Evolutionary conservation across 2,797 vertebrate species (phyloP).

Genomic region (Microcaecilia unicolor): DNA sequence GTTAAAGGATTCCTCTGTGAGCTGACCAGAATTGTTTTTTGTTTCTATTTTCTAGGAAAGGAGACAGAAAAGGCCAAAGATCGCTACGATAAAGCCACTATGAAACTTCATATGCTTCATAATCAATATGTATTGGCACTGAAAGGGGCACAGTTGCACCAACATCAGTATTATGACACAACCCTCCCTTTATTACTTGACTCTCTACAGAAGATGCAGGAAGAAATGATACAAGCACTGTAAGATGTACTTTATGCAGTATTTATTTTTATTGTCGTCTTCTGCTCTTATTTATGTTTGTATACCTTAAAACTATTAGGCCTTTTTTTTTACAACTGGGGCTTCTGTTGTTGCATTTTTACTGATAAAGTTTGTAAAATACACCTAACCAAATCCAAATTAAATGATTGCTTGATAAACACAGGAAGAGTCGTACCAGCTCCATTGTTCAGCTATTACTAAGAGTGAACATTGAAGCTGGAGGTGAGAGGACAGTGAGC

Average conservation of each 20-base stretch:
- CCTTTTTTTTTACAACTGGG: too few relatives aligned
- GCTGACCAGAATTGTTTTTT: too few relatives aligned
- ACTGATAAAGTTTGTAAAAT: too few relatives aligned
- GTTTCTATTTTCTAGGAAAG: conserved; percentile 58
- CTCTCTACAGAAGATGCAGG: conserved; percentile 90
- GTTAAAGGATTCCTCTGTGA: too few relatives aligned
- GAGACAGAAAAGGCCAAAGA: conserved; percentile 89
- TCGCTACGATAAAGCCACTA: conserved; percentile 88
- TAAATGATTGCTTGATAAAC: neutral
- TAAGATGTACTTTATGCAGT: conserved; percentile 52
- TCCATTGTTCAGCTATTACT: too few relatives aligned
- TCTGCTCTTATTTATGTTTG: too few relatives aligned
- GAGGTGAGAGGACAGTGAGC: too few relatives aligned
- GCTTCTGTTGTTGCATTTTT: too few relatives aligned
- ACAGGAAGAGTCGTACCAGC: too few relatives aligned
- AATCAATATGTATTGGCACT: conserved; percentile 91
- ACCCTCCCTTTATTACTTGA: conserved; percentile 83
- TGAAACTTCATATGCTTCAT: conserved; percentile 87
- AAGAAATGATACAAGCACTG: conserved; percentile 94
- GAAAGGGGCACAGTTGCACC: conserved; percentile 79
- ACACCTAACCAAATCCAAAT: neutral
- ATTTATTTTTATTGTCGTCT: too few relatives aligned
- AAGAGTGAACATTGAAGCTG: too few relatives aligned
- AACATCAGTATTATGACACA: conserved; percentile 77
- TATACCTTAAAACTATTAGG: too few relatives aligned